These are phyloP conservation scores for Bombus confusus DNA, from an alignment of 1,140 invertebrate species.

Conservation along the genomic window DNA sequence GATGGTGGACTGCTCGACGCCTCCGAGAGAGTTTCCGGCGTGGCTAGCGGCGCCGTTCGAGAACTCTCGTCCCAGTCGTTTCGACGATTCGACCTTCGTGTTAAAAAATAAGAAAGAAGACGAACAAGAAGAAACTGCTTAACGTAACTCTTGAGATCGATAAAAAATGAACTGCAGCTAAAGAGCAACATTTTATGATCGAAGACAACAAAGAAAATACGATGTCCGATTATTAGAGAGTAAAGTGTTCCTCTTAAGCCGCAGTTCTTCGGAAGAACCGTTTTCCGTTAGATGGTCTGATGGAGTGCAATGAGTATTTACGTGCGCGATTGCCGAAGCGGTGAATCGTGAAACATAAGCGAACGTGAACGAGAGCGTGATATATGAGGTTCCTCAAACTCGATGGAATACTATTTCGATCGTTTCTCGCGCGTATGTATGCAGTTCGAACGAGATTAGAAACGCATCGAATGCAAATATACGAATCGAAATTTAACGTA, in stretches of 20 bases:
- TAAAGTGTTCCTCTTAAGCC: not conserved
- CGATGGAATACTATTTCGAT: not conserved
- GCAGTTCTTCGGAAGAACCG: not conserved
- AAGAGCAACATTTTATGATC: not conserved
- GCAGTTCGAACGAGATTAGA: not conserved
- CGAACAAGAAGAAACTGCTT: not conserved
- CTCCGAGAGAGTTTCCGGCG: slow-evolving; percentile 93
- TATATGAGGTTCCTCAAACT: slow-evolving; percentile 17
- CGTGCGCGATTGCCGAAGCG: slow-evolving; percentile 35
- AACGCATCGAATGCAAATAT: not conserved
- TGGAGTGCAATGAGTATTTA: slow-evolving; percentile 44
- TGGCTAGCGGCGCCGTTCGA: slow-evolving; percentile 89
- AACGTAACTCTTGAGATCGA: not conserved
- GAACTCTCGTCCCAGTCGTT: slow-evolving; percentile 70
- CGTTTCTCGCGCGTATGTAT: not conserved
- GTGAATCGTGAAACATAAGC: slow-evolving; percentile 57
- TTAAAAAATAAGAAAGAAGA: not conserved
- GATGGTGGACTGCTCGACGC: slow-evolving; percentile 85
- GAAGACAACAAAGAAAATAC: not conserved
- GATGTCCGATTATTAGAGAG: not conserved
- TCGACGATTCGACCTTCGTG: slow-evolving; percentile 64
- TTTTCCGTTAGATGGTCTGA: slow-evolving; percentile 1
- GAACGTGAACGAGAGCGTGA: slow-evolving; percentile 57
- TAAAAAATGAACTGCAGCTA: not conserved
- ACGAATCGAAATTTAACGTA: not conserved